A percentile compares a stretch with the other conserved stretches of the same genome.
These are phyloP conservation scores for Zosterops hypoxanthus DNA, from an alignment of 2,113 vertebrate genomes.

Conservation along the genomic window DNA sequence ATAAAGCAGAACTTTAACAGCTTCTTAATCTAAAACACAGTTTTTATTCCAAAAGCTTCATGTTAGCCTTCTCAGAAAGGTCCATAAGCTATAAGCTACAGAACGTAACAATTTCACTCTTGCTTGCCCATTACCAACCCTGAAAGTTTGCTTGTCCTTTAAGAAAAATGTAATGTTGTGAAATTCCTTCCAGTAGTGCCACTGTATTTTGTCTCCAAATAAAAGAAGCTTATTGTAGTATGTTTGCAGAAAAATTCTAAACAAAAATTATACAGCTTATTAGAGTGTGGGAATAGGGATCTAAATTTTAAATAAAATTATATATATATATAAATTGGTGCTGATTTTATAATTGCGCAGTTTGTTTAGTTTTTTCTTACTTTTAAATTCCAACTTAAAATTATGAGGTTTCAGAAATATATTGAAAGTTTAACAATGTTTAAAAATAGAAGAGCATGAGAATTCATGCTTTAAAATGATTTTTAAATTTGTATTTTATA, in stretches of 20 bases:
- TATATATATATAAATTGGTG: slow-evolving; percentile 99
- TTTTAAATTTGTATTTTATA: slow-evolving; percentile 99
- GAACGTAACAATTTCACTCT: slow-evolving; percentile 76
- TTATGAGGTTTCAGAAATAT: slow-evolving; percentile 97
- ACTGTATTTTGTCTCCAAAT: slow-evolving; percentile 96
- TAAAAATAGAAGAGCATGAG: slow-evolving; percentile 94
- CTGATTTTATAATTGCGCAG: slow-evolving; percentile 99
- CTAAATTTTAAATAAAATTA: slow-evolving; percentile 99
- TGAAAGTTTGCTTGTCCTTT: slow-evolving; percentile 89
- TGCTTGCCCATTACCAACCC: slow-evolving; percentile 79
- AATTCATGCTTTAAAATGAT: slow-evolving; percentile 97
- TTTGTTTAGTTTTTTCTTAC: slow-evolving; percentile 94
- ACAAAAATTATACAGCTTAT: slow-evolving; percentile 96
- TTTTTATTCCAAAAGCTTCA: slow-evolving; percentile 76
- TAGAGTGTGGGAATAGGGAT: slow-evolving; percentile 99
- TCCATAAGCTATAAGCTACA: slow-evolving; percentile 72
- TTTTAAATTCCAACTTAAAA: slow-evolving; percentile 97
- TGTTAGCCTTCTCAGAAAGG: slow-evolving; percentile 77
- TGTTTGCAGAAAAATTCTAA: slow-evolving; percentile 91
- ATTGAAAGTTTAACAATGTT: slow-evolving; percentile 95
- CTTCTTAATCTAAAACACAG: slow-evolving; percentile 75
- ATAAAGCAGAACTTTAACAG: slow-evolving; percentile 74
- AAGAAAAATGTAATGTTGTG: slow-evolving; percentile 87
- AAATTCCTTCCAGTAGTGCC: slow-evolving; percentile 92
- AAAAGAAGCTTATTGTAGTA: slow-evolving; percentile 91